Base-by-base conservation (phyloP, 1,140 invertebrate genomes). In the Trichomalopsis sarcophagae region DNA sequence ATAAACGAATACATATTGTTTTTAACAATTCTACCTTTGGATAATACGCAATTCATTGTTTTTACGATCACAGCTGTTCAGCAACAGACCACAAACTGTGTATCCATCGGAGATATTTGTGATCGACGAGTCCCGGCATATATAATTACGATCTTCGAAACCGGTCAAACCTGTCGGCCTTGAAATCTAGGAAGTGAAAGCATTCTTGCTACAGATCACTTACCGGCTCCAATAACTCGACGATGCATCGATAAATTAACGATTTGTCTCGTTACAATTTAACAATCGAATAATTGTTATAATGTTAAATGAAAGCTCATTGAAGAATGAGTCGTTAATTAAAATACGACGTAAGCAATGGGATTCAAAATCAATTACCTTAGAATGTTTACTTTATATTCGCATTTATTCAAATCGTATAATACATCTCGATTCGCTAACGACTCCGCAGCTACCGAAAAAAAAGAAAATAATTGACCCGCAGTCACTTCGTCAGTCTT, bases 101-200 rank as follows among this genome's bases (percentile, higher is more conserved):
- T 6, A 21, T 6, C 17, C n/a, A 7, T 62, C 7, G 17, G 55
- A 62, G 55, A 62, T 76, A 11, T 50, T 23, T 40, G 73, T 73
- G n/a, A 44, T 40, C 14, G 44, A 76, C 74, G 55, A 33, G 14
- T 82, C 47, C 33, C 44, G 68, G 23, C 27, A 87, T 69, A 30
- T 85, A 80, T 55, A n/a, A 85, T 74, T 30, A 84, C 62, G 62
- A 44, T 73, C 75, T 87, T 73, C 17, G 33, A 77, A 86, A 86
- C 85, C 85, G 75, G 86, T 87, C 79, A 44, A 74, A 87, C 83
- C 66, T 76, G 82, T 86, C 30, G 47, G 13, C 69, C 66, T 74
- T 50, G 71, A 69, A 68, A 69, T 62, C 17, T 82, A 30, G n/a
- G 23, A 68, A 81, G 75, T 66, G 69, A 83, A 86, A 86, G 81